Evolutionary conservation across 2,113 vertebrate species (phyloP).

Genomic region (Phalacrocorax aristotelis): DNA sequence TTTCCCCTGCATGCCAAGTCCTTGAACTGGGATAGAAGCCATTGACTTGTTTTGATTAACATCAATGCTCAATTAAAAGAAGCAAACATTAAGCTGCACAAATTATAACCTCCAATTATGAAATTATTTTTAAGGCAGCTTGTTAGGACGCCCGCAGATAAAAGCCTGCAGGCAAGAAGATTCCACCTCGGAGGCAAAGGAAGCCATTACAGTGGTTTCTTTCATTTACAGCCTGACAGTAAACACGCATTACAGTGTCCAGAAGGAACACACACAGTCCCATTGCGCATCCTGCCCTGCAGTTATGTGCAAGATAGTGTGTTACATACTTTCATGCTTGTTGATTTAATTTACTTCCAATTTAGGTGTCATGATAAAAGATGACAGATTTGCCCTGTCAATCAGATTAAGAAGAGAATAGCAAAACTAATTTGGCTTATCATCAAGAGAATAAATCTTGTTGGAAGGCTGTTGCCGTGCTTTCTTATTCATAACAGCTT

Average conservation of each 20-base stretch:
- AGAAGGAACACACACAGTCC: fast-evolving
- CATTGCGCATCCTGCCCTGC: neutral
- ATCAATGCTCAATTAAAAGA: neutral
- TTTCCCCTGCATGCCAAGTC: neutral
- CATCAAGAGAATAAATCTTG: conserved; percentile 11
- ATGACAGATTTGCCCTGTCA: neutral
- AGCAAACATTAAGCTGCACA: neutral
- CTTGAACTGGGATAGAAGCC: neutral
- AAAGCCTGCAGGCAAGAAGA: neutral
- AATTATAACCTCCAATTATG: neutral
- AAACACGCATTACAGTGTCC: fast-evolving
- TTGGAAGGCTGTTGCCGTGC: neutral
- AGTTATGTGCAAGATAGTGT: neutral
- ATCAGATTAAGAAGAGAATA: neutral
- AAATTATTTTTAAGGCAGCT: neutral
- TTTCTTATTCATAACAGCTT: neutral
- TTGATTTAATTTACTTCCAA: neutral
- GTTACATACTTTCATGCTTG: neutral
- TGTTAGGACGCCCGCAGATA: neutral
- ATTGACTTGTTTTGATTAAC: conserved; percentile 5
- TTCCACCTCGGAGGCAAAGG: neutral
- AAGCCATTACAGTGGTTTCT: neutral
- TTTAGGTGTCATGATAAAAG: neutral
- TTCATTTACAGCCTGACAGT: neutral
- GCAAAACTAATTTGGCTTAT: conserved; percentile 16